phyloP scores from a whole-genome alignment of 2,888 invertebrate species.

The Octonoba sinensis region DNA sequence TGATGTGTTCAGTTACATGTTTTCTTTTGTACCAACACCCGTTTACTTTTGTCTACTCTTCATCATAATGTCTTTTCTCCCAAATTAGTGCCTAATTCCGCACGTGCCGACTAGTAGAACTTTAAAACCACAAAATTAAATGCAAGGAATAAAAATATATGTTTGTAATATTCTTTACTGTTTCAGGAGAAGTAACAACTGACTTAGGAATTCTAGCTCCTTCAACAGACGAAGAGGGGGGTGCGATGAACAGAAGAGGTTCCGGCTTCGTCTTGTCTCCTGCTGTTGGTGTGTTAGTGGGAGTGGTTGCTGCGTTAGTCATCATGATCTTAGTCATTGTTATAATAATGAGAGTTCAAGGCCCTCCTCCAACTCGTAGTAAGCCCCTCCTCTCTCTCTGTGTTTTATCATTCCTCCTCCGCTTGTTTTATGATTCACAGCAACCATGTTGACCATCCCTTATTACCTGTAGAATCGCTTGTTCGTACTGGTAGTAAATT shows the following conservation, averaged over 20 bases:
- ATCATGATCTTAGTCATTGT: constrained; percentile 55
- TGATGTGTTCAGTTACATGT: no score
- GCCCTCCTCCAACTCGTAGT: constrained; percentile 45
- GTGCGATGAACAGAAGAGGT: not conserved
- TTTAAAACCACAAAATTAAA: no score
- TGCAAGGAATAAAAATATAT: no score
- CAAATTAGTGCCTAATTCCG: no score
- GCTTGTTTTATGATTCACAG: not conserved
- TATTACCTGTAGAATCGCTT: not conserved
- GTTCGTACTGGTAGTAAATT: not conserved
- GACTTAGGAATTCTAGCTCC: constrained; percentile 50
- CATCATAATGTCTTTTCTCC: no score
- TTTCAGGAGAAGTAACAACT: constrained; percentile 47
- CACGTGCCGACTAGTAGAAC: no score
- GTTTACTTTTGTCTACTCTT: no score
- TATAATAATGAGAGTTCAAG: constrained; percentile 51
- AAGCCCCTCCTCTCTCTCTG: not conserved
- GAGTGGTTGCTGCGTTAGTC: constrained; percentile 46
- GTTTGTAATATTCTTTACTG: not conserved
- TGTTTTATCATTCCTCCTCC: not conserved
- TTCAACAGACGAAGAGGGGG: constrained; percentile 47
- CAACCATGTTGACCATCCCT: not conserved
- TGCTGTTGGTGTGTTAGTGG: constrained; percentile 48
- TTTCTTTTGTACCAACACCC: no score
- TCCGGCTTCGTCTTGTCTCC: constrained; percentile 38